phyloP scores from a whole-genome alignment of 2,797 vertebrate species.

The Tragelaphus oryx region DNA sequence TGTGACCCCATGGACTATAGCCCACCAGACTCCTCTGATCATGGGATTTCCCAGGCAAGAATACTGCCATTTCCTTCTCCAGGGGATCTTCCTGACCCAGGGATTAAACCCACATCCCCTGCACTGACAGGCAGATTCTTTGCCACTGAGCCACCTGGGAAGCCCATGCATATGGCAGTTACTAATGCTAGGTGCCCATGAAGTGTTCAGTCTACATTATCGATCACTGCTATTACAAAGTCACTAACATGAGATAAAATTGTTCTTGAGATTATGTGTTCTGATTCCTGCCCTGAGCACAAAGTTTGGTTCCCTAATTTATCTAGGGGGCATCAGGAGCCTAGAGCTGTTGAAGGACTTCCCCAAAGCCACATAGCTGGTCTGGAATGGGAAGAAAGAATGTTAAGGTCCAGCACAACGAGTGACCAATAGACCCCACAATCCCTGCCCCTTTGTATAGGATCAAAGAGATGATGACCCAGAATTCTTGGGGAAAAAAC shows the following conservation, averaged over 20 bases:
- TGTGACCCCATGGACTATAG: not conserved
- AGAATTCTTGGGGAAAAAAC: not conserved
- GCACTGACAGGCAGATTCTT: not conserved
- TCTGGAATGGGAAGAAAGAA: not conserved
- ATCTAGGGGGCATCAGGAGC: not conserved
- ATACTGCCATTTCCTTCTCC: not conserved
- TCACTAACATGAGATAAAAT: not conserved
- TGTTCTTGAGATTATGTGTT: not conserved
- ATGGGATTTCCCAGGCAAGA: not conserved
- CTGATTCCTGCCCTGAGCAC: not conserved
- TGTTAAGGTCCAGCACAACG: rapidly evolving
- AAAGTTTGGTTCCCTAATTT: not conserved
- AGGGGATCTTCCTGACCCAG: not conserved
- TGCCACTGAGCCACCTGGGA: not conserved
- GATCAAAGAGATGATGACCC: not conserved
- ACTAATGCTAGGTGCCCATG: not conserved
- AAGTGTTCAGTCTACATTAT: not conserved
- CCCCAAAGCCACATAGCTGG: too few relatives aligned
- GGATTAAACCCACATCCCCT: not conserved
- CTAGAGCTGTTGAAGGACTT: not conserved
- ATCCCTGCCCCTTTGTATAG: too few relatives aligned
- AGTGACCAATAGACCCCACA: not conserved
- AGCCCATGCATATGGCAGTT: not conserved
- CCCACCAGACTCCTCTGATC: not conserved
- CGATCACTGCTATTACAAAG: not conserved